These are phyloP conservation scores for Halcyon leucocephala DNA, from an alignment of 2,797 vertebrate species.

Conservation along the genomic window DNA sequence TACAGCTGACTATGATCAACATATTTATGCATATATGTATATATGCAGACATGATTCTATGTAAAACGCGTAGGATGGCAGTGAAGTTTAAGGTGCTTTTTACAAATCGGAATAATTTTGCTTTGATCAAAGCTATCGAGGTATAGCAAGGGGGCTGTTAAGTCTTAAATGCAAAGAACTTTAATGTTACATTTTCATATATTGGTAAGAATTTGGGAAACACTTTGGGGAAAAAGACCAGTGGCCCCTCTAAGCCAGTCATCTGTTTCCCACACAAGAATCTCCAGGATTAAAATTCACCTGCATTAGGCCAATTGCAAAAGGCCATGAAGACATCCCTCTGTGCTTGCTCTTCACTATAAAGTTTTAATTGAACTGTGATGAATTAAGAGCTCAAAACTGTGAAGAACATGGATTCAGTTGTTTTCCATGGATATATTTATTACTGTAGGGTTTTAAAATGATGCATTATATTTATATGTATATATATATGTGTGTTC, in stretches of 20 bases:
- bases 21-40: rapidly evolving
- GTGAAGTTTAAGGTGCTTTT: neutral
- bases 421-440: neutral
- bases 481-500: neutral
- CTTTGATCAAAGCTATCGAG: neutral
- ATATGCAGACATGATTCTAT: neutral
- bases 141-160: neutral
- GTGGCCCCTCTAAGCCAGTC: neutral
- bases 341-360: neutral
- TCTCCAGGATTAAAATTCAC: neutral
- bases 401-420: neutral
- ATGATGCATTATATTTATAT: neutral
- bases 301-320: neutral
- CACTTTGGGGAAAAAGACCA: neutral
- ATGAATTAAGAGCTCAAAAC: neutral
- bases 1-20: neutral
- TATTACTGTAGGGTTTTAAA: neutral
- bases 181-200: neutral
- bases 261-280: neutral
- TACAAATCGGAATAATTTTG: neutral
- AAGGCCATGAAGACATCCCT: neutral
- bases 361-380: neutral
- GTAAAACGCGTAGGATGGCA: neutral
- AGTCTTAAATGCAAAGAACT: neutral
- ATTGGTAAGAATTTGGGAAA: neutral